These are phyloP conservation scores for Syndactyla subalaris DNA, from an alignment of 2,797 vertebrate genomes.

Conservation along the genomic window DNA sequence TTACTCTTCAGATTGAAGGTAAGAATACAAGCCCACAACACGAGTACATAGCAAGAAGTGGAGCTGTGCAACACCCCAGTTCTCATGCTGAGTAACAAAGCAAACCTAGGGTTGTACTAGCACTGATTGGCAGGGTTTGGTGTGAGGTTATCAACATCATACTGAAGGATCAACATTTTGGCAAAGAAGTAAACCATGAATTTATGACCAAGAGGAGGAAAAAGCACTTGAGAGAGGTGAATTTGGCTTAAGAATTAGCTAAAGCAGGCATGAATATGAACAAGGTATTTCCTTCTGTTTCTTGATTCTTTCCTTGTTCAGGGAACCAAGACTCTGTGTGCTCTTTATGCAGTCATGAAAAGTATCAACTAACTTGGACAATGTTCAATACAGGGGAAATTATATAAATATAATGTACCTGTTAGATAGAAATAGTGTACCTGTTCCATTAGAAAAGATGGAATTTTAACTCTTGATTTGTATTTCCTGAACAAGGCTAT, in stretches of 20 bases:
- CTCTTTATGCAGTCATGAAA: background rate
- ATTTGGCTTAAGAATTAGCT: background rate
- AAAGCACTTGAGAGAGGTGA: background rate
- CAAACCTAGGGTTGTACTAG: background rate
- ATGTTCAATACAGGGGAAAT: background rate
- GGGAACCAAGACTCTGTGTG: fast-evolving
- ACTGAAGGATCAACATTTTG: background rate
- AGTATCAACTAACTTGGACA: background rate
- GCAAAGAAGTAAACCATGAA: background rate
- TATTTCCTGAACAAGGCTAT: background rate
- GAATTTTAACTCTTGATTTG: background rate
- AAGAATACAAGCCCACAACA: background rate
- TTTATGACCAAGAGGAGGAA: background rate
- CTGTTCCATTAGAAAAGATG: background rate
- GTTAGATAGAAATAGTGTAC: background rate
- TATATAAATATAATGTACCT: background rate
- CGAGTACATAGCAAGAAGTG: background rate
- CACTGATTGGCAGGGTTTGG: background rate
- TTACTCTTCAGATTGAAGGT: background rate
- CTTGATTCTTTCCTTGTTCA: background rate
- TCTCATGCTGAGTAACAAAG: background rate
- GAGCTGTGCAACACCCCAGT: background rate
- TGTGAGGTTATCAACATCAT: background rate
- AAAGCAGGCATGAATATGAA: background rate
- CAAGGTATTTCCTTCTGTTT: background rate